Percentiles rank a stretch among this genome's conserved stretches.
Conservation (phyloP, 1,140 invertebrate species). For the Ectropis grisescens region DNA sequence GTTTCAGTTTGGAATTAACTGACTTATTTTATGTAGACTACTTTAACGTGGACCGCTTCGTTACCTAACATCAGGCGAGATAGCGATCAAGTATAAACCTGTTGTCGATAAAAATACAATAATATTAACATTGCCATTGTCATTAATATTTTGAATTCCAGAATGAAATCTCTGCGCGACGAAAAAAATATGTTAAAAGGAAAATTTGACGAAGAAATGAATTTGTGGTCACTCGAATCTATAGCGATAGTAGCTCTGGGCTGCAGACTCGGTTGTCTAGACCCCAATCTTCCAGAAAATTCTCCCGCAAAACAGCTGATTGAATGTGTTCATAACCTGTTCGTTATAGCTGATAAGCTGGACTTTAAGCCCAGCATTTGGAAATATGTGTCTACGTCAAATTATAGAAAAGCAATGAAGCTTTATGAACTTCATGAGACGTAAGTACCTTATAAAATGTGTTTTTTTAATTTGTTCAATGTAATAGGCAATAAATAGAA, state of each 20-base stretch:
- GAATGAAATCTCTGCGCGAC: slow-evolving; percentile 69
- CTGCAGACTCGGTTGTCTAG: slow-evolving; percentile 73
- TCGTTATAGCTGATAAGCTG: slow-evolving; percentile 70
- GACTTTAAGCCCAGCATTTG: slow-evolving; percentile 75
- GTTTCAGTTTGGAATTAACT: too few species aligned
- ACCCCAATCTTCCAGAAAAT: slow-evolving; percentile 60
- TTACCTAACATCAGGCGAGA: too few species aligned
- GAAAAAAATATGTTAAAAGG: slow-evolving; percentile 67
- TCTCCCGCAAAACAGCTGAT: slow-evolving; percentile 63
- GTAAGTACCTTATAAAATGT: too few species aligned
- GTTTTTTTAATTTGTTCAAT: too few species aligned
- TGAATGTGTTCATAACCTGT: slow-evolving; percentile 71
- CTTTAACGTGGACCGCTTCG: too few species aligned
- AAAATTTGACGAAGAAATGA: slow-evolving; percentile 74
- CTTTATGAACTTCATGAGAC: slow-evolving; percentile 33
- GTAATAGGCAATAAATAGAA: too few species aligned
- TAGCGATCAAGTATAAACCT: too few species aligned
- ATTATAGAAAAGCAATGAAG: slow-evolving; percentile 66
- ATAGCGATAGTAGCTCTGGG: slow-evolving; percentile 79
- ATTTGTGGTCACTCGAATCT: slow-evolving; percentile 79
- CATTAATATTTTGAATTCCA: slow-evolving; percentile 27
- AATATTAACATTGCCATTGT: too few species aligned
- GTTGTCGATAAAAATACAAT: too few species aligned
- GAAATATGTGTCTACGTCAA: slow-evolving; percentile 71
- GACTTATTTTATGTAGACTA: too few species aligned